Conservation (phyloP, 1,140 invertebrate species). For the Drosophila dunni region DNA sequence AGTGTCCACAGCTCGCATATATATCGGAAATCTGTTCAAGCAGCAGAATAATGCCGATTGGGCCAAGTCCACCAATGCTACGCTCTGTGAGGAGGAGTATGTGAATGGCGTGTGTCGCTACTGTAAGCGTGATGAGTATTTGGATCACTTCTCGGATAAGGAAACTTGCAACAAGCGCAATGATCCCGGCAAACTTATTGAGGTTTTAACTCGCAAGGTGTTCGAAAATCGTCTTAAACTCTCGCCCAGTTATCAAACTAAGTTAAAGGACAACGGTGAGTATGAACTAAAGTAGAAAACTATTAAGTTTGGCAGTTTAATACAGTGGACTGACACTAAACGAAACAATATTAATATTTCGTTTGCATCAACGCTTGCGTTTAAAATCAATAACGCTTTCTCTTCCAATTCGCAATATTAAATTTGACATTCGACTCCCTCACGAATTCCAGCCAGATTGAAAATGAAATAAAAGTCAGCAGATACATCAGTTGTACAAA, state of each 20-base stretch:
- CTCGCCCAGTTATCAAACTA: constrained; percentile 18
- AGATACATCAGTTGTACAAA: constrained; percentile 57
- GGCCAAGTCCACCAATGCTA: constrained; percentile 62
- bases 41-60: constrained; percentile 46
- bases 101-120: constrained; percentile 69
- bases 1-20: constrained; percentile 63
- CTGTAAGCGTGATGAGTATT: constrained; percentile 66
- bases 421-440: constrained; percentile 53
- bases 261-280: constrained; percentile 44
- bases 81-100: constrained; percentile 70
- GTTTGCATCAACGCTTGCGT: constrained; percentile 18
- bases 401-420: constrained; percentile 53
- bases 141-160: constrained; percentile 67
- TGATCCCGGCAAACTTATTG: constrained; percentile 49
- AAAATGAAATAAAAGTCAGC: constrained; percentile 67
- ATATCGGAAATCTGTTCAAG: constrained; percentile 56
- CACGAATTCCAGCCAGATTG: constrained; percentile 28
- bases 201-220: constrained; percentile 51
- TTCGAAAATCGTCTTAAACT: constrained; percentile 48
- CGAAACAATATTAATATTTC: constrained; percentile 19
- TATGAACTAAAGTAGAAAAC: constrained; percentile 5
- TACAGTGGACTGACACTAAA: not conserved
- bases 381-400: constrained; percentile 27
- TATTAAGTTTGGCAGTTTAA: not conserved
- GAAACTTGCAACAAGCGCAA: constrained; percentile 67